Conservation (phyloP, 2,797 vertebrate genomes). For the Tamandua tetradactyla region DNA sequence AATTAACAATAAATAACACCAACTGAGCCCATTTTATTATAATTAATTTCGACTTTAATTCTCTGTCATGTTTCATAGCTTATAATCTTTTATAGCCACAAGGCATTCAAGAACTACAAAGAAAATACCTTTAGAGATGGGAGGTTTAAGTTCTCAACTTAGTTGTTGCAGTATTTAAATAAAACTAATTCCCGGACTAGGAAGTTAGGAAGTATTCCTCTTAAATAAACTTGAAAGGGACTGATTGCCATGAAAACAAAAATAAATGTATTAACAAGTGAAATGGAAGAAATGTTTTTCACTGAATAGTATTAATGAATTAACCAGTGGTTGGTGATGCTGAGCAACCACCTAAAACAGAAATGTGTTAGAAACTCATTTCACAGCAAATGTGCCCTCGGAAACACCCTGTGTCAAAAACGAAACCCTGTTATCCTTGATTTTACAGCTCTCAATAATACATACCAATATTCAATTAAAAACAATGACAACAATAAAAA, state of each 20-base stretch:
- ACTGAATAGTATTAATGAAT: slow-evolving; percentile 79
- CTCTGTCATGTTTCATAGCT: slow-evolving; percentile 34
- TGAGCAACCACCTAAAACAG: slow-evolving; percentile 73
- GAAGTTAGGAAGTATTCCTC: slow-evolving; percentile 70
- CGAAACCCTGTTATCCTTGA: neutral
- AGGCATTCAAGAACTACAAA: slow-evolving; percentile 28
- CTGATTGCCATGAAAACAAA: slow-evolving; percentile 75
- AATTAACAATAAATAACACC: slow-evolving; percentile 78
- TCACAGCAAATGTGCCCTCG: slow-evolving; percentile 74
- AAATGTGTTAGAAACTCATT: slow-evolving; percentile 80
- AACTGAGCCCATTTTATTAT: slow-evolving; percentile 43
- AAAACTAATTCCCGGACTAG: slow-evolving; percentile 48
- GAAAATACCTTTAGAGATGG: slow-evolving; percentile 61
- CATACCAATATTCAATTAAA: no score
- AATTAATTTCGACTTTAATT: slow-evolving; percentile 28
- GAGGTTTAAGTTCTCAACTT: slow-evolving; percentile 54
- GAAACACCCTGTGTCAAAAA: neutral
- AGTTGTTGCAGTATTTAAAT: slow-evolving; percentile 57
- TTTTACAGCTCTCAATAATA: neutral
- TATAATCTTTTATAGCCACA: slow-evolving; percentile 38
- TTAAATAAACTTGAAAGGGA: slow-evolving; percentile 67
- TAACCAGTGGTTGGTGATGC: slow-evolving; percentile 77
- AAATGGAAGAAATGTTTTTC: slow-evolving; percentile 73
- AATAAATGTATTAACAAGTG: slow-evolving; percentile 71
- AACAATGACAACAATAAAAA: no score